Evolutionary conservation across 2,888 invertebrate species (phyloP).

Genomic region (Melanotus villosus): DNA sequence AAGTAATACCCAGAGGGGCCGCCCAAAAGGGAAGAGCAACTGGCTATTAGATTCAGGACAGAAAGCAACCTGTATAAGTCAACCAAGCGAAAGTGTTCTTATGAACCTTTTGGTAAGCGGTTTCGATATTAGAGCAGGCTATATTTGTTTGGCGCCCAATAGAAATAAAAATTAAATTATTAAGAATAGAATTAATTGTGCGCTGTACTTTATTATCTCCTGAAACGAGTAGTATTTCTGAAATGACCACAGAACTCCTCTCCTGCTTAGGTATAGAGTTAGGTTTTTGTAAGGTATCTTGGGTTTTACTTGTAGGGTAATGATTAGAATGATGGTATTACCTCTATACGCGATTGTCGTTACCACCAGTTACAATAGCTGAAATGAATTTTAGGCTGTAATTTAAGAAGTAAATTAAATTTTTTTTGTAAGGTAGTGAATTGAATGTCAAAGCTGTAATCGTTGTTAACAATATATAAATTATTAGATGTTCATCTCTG

Average conservation of each 20-base stretch:
- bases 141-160: slow-evolving; percentile 84
- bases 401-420: not conserved
- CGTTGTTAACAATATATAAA: too few species aligned
- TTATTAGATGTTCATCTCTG: too few species aligned
- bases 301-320: not conserved
- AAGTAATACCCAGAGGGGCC: slow-evolving; percentile 63
- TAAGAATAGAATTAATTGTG: slow-evolving; percentile 31
- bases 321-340: not conserved
- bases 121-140: slow-evolving; percentile 94
- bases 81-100: slow-evolving; percentile 84
- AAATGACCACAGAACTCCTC: slow-evolving; percentile 13
- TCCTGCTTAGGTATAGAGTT: slow-evolving; percentile 4
- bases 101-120: slow-evolving; percentile 97
- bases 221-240: slow-evolving; percentile 19
- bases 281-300: not conserved
- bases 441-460: not conserved
- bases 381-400: not conserved
- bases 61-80: slow-evolving; percentile 66
- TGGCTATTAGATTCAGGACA: slow-evolving; percentile 61
- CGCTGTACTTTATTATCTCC: slow-evolving; percentile 42
- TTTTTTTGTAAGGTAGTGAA: not conserved
- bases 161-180: slow-evolving; percentile 61
- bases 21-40: slow-evolving; percentile 65
- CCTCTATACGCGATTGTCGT: too few species aligned
- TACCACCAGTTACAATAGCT: too few species aligned